Base-by-base conservation (phyloP, 2,113 vertebrate genomes). In the Misgurnus anguillicaudatus region DNA sequence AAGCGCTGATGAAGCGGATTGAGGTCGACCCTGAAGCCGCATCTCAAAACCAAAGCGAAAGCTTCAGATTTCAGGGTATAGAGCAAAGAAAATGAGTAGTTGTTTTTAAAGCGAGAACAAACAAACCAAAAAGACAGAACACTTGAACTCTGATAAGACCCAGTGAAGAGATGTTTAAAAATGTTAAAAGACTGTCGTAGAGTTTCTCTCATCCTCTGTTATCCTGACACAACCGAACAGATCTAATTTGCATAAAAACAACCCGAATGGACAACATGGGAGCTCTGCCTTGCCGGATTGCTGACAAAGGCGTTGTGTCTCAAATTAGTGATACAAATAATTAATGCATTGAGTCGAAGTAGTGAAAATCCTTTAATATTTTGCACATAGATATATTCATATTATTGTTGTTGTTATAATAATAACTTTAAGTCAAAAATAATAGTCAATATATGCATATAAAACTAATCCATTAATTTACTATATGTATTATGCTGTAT, bases 381-480 rank as follows among this genome's bases (percentile, higher is more conserved):
- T 87, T 83, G 86, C 91, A 91, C 88, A 87, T 82, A 87, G 75
- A 87, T 84, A 85, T 90, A 90, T 90, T 86, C 90, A 90, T 88
- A 92, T 92, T 64, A 92, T 91, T 91, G 86, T 91, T 88, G 88
- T 87, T 92, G 85, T 91, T 90, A 90, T 91, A 90, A 90, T 91
- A 89, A 84, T 81, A 75, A 71, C 65, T 73, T 85, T 91, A 90
- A 90, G 89, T 91, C 90, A 92, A 93, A 93, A 93, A 93, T 93
- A 91, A 93, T 93, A 91, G 85, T 92, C 84, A 89, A 91, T 90
- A 89, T 81, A 86, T 85, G 80, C 91, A 91, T 93, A 93, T 86
- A 93, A 93, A 93, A 93, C 91, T 93, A 93, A 92, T 93, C 89
- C 88, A 90, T 88, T 92, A 87, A 89, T 89, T 89, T 92, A 91